Percentiles rank a stretch among this genome's conserved stretches.
Evolutionary conservation across 2,113 vertebrate genomes (phyloP).

Genomic region (Psilopsiagon aymara): DNA sequence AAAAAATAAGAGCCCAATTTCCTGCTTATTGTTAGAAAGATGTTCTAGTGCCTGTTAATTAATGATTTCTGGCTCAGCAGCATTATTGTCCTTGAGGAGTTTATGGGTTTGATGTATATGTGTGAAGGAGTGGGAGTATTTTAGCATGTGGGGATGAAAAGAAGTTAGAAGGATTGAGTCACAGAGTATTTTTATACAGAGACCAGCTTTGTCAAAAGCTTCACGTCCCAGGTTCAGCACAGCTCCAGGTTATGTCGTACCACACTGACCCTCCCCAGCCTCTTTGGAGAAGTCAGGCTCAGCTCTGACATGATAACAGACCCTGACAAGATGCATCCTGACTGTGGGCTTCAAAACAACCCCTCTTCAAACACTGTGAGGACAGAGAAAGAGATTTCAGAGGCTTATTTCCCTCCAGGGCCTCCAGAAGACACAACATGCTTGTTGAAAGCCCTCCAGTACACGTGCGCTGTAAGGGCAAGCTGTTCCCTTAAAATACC

Average conservation of each 20-base stretch:
- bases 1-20: no score
- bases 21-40: not conserved
- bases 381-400: not conserved
- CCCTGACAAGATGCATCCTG: not conserved
- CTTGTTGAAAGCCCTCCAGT: not conserved
- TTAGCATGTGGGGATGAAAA: slow-evolving; percentile 51
- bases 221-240: accelerated
- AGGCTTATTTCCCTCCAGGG: not conserved
- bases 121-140: slow-evolving; percentile 51
- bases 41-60: not conserved
- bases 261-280: not conserved
- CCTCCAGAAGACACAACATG: not conserved
- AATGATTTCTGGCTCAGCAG: slow-evolving; percentile 28
- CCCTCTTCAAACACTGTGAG: not conserved
- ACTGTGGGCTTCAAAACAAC: not conserved
- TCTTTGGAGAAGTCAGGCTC: not conserved
- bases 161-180: slow-evolving; percentile 36
- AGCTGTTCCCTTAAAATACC: not conserved
- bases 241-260: accelerated
- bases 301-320: not conserved
- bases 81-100: slow-evolving; percentile 15
- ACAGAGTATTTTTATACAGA: slow-evolving; percentile 25
- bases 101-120: slow-evolving; percentile 11
- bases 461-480: not conserved
- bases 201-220: not conserved